Evolutionary conservation across 2,888 invertebrate genomes (phyloP).

Genomic region (Gnatocerus cornutus): DNA sequence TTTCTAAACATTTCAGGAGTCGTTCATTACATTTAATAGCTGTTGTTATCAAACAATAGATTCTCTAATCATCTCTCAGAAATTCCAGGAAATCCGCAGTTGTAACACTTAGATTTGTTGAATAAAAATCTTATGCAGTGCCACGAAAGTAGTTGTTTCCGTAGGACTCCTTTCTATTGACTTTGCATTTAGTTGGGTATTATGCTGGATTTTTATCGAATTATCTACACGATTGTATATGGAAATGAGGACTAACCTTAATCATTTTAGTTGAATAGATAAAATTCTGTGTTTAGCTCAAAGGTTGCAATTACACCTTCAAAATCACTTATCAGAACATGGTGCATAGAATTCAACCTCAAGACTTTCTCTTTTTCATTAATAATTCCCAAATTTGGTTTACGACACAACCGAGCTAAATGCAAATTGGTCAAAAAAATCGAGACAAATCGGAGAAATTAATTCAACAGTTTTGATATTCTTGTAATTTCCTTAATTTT

Average conservation of each 20-base stretch:
- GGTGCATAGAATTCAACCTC: no score
- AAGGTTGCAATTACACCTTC: no score
- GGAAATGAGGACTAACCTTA: conserved; percentile 1
- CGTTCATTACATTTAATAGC: conserved; percentile 20
- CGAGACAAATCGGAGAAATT: no score
- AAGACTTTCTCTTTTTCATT: no score
- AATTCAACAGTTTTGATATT: no score
- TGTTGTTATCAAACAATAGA: conserved; percentile 16
- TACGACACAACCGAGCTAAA: no score
- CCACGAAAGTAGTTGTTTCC: conserved; percentile 22
- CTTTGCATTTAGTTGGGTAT: conserved; percentile 1
- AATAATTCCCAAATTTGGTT: no score
- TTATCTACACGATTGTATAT: neutral
- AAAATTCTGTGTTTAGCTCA: neutral
- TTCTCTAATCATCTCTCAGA: conserved; percentile 19
- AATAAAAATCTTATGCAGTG: conserved; percentile 20
- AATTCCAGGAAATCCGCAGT: conserved; percentile 28
- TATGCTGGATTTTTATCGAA: conserved; percentile 5
- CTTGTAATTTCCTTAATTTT: no score
- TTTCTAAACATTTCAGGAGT: conserved; percentile 9
- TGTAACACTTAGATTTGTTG: conserved; percentile 21
- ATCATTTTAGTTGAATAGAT: neutral
- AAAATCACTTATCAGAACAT: no score
- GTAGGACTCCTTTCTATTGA: conserved; percentile 17
- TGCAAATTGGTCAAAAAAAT: no score